Evolutionary conservation across 1,140 invertebrate genomes (phyloP).

Genomic region (Drosophila chauvacae): DNA sequence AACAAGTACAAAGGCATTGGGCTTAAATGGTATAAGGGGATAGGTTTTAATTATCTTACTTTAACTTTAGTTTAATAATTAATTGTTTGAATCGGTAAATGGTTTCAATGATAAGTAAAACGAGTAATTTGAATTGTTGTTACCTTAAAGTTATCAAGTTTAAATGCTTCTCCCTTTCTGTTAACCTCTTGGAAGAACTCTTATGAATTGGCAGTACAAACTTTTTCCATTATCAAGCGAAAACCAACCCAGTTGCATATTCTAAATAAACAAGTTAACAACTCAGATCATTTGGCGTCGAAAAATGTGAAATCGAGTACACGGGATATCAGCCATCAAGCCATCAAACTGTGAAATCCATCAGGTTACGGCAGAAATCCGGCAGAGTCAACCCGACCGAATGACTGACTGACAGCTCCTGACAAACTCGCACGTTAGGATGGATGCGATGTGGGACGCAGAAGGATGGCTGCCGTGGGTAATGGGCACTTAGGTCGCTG

Average conservation of each 20-base stretch:
- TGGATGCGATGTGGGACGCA: constrained; percentile 5
- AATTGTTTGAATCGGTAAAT: background rate
- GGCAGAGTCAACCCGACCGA: constrained; percentile 24
- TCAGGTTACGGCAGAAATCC: constrained; percentile 34
- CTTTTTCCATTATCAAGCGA: constrained; percentile 22
- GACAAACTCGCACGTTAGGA: constrained; percentile 28
- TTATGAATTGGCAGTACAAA: background rate
- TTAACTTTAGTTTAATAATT: background rate
- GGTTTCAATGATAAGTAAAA: background rate
- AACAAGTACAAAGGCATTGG: constrained; percentile 8
- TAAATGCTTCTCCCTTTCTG: background rate
- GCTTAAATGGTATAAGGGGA: background rate
- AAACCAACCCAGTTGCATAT: background rate
- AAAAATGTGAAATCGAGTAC: constrained; percentile 24
- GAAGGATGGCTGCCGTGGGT: constrained; percentile 28
- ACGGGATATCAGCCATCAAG: constrained; percentile 32
- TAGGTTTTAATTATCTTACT: background rate
- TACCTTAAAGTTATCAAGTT: background rate
- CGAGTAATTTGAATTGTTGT: background rate
- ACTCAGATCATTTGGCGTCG: constrained; percentile 9
- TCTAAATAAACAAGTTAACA: constrained; percentile 12
- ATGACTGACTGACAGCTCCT: constrained; percentile 22
- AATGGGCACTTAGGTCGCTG: constrained; percentile 58
- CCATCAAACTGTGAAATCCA: constrained; percentile 51
- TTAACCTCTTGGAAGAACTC: background rate